Evolutionary conservation across 1,140 invertebrate species (phyloP).

Genomic region (Drosophila serrata): DNA sequence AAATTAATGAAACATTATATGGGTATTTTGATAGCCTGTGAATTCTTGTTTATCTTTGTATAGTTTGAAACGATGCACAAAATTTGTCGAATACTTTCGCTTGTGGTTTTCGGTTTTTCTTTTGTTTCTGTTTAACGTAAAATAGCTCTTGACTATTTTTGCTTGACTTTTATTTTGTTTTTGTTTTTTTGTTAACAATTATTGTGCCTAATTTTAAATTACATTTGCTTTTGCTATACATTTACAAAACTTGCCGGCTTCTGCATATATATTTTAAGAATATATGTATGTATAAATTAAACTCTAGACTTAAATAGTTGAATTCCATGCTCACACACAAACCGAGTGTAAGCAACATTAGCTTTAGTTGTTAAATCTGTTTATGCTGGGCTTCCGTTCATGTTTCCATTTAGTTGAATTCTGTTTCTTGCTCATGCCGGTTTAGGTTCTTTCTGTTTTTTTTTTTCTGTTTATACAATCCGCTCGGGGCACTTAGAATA

Average conservation of each 20-base stretch:
- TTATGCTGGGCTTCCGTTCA: slow-evolving; percentile 54
- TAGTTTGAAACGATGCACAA: slow-evolving; percentile 54
- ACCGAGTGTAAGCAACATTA: slow-evolving; percentile 62
- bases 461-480: slow-evolving; percentile 67
- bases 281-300: slow-evolving; percentile 64
- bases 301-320: slow-evolving; percentile 79
- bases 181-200: slow-evolving; percentile 55
- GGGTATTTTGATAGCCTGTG: slow-evolving; percentile 39
- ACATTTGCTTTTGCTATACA: slow-evolving; percentile 69
- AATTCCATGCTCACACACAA: slow-evolving; percentile 73
- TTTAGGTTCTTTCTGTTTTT: slow-evolving; percentile 1
- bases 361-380: slow-evolving; percentile 66
- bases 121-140: slow-evolving; percentile 17
- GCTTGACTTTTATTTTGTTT: slow-evolving; percentile 57
- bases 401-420: slow-evolving; percentile 48
- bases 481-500: slow-evolving; percentile 48
- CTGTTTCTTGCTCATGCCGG: slow-evolving; percentile 20
- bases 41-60: slow-evolving; percentile 34
- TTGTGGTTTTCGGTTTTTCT: not conserved
- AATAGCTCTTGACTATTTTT: slow-evolving; percentile 57
- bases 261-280: slow-evolving; percentile 36
- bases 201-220: slow-evolving; percentile 77
- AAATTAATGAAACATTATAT: slow-evolving; percentile 75
- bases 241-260: slow-evolving; percentile 73
- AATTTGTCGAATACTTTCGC: slow-evolving; percentile 32